Evolutionary conservation across 2,113 vertebrate genomes (phyloP).

Genomic region (Lagopus muta): DNA sequence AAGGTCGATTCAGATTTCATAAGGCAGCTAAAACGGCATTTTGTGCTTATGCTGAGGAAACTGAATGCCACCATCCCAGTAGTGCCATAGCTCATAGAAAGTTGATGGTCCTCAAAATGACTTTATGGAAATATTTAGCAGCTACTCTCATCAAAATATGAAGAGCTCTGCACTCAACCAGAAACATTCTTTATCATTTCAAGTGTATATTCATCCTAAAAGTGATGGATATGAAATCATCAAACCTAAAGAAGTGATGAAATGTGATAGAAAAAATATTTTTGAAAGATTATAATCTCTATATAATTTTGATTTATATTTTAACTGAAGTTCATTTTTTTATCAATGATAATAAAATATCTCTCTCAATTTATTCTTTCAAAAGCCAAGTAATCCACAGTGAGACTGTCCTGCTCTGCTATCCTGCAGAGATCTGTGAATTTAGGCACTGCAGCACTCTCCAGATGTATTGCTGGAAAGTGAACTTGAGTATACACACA

Average conservation of each 20-base stretch:
- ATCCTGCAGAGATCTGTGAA: neutral
- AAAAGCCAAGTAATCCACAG: neutral
- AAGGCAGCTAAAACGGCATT: neutral
- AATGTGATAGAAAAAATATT: neutral
- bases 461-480: neutral
- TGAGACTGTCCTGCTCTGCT: neutral
- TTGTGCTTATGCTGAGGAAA: neutral
- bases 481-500: neutral
- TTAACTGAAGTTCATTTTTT: neutral
- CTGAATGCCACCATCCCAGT: neutral
- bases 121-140: constrained; percentile 27
- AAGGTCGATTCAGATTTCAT: neutral
- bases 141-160: neutral
- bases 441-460: neutral
- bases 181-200: neutral
- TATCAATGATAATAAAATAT: neutral
- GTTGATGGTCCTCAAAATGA: neutral
- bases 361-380: neutral
- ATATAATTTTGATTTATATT: neutral
- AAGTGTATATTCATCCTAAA: neutral
- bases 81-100: constrained; percentile 19
- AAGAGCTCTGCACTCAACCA: neutral
- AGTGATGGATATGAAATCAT: neutral
- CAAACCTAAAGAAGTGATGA: neutral
- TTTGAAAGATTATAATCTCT: neutral